Base-by-base conservation (phyloP, 1,140 invertebrate species). In the Arctopsyche grandis region DNA sequence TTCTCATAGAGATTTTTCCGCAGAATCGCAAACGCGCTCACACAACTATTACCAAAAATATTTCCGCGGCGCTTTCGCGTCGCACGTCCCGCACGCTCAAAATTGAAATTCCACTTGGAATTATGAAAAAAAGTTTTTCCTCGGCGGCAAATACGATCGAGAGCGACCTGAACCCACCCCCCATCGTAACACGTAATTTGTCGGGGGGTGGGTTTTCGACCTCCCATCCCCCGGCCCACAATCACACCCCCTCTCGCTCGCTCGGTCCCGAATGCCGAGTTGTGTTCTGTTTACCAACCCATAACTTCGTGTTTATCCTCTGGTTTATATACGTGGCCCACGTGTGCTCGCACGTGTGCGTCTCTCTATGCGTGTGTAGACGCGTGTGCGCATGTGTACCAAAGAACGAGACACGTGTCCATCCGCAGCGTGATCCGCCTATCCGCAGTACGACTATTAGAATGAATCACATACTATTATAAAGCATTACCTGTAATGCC, bases 261-360 rank as follows among this genome's bases (percentile, higher is more conserved):
- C 19, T 14, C 63, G 12, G 22, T 66, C 24, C 24, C 69, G 69
- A 71, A 71, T 48, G 44, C 43, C 69, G 69, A 71, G 44, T 56
- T 78, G 60, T 69, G 76, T 78, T 70, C 76, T 78, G 76, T 78
- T 78, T 70, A 78, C 60, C 63, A 78, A 78, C 44, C 63, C 76
- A 70, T 78, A 78, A 78, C 76, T 78, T 52, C 29, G 66, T 70
- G 60, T 70, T 78, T 69, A 69, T 78, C 66, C 76, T 52, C 22
- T 69, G 71, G 48, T 56, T 71, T 74, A 74, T 38, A 38, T 74
- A 74, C 48, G 48, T 52, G 46, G 43, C 46, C 71, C 71, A 46
- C 22, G 71, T 46, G 71, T 48, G 71, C 12, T 9, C n/a, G 48
- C 48, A 46, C 44, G 71, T 56, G 71, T 46, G 22, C 1, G 44